Base-by-base conservation (phyloP, 2,113 vertebrate genomes). In the Todiramphus saurophagus region DNA sequence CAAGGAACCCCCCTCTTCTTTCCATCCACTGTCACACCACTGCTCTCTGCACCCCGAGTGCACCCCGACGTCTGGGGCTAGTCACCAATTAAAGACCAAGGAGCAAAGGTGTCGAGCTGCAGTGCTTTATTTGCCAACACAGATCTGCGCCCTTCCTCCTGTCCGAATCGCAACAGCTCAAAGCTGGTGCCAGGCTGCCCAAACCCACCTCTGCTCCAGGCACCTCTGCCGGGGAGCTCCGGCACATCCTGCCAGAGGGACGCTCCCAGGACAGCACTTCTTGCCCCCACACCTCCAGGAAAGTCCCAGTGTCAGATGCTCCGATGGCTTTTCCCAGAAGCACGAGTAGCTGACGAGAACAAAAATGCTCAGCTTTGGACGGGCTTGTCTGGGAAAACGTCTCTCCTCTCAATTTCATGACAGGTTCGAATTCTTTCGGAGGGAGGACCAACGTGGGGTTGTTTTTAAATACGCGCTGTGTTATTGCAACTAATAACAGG, bases 401-500 rank as follows among this genome's bases (percentile, higher is more conserved):
- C 93, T 74, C 83, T 84, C 66, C 78, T 90, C 89, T 25, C 43
- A 63, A 76, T 73, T 93, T 91, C 92, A 94, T 50, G 93, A 93
- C 90, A 87, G 95, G 90, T 96, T 93, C 0, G 6, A 80, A 95
- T 96, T 96, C 96, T 73, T 95, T 64, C 0, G 0, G 73, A 95
- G 86, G 79, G 78, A 95, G 89, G 93, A 86, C 70, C 70, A 21
- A 19, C 0, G 8, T 0, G 16, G 55, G 44, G 83, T 35, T 96
- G 95, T 91, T 97, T 94, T 91, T 74, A 82, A 96, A 25, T 5
- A 82, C 2, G 1, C 0, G 1, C 51, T 66, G 73, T 90, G 97
- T 94, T 96, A 37, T 63, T 93, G 64, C 59, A 94, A 83, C 82
- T 92, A 94, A 69, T 64, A 95, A 94, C 93, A 96, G 95, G 96